A percentile compares a stretch with the other conserved stretches of the same genome.
Conservation (phyloP, 2,113 vertebrate species). For the Pangasianodon hypophthalmus region DNA sequence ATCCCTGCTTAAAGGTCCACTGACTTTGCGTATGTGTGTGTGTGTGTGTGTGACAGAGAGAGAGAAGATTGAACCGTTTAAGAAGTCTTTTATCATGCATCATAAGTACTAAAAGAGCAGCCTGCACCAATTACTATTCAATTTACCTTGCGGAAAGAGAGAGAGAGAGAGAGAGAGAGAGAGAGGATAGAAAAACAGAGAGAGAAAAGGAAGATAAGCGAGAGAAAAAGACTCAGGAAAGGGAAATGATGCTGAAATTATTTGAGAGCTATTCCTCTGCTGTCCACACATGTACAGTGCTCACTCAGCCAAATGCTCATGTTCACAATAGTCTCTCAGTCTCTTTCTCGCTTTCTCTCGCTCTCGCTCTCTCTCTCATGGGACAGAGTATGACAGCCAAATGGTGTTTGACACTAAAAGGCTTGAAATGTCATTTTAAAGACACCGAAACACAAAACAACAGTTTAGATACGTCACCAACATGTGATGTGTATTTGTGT, state of each 20-base stretch:
- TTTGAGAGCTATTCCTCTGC: constrained; percentile 66
- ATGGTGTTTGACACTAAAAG: constrained; percentile 75
- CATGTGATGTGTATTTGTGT: neutral
- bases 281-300: constrained; percentile 70
- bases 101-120: constrained; percentile 42
- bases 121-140: constrained; percentile 74
- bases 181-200: neutral
- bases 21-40: neutral
- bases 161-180: constrained; percentile 22
- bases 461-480: neutral
- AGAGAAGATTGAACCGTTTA: constrained; percentile 25
- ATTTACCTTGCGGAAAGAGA: constrained; percentile 70
- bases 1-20: neutral
- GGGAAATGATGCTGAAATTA: constrained; percentile 70
- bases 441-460: constrained; percentile 39
- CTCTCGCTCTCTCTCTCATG: neutral
- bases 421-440: constrained; percentile 69
- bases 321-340: constrained; percentile 10
- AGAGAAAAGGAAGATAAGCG: constrained; percentile 43
- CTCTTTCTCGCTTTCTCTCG: constrained; percentile 19
- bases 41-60: neutral
- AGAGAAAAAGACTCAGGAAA: constrained; percentile 47
- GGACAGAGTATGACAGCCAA: constrained; percentile 73
- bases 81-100: constrained; percentile 30
- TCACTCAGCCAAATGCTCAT: constrained; percentile 60